Evolutionary conservation across 2,113 vertebrate species (phyloP).

Genomic region (Oreotrochilus melanogaster): DNA sequence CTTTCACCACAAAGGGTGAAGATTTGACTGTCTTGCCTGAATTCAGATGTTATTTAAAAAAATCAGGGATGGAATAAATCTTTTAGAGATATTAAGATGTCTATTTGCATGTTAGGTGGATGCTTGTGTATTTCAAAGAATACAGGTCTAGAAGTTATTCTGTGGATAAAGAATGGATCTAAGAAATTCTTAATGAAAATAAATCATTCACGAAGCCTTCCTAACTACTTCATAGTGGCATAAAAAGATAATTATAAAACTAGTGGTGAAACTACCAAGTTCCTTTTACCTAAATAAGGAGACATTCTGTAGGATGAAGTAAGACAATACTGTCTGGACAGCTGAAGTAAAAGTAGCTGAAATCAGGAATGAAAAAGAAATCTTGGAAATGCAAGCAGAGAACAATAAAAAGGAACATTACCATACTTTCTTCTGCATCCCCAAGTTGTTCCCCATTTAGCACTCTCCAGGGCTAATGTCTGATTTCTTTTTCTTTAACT

Average conservation of each 20-base stretch:
- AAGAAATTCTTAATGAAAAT: neutral
- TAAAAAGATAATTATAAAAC: neutral
- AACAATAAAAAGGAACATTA: neutral
- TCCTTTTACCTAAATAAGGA: neutral
- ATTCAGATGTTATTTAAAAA: neutral
- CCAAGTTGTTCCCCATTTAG: neutral
- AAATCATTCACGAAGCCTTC: neutral
- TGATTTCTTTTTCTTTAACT: neutral
- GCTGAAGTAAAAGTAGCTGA: neutral
- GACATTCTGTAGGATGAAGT: neutral
- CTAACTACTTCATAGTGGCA: neutral
- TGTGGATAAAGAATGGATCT: neutral
- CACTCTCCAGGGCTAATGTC: neutral
- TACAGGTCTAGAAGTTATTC: neutral
- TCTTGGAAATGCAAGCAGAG: neutral
- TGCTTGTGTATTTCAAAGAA: neutral
- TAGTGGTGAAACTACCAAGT: neutral
- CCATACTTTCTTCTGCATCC: neutral
- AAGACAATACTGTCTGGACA: neutral
- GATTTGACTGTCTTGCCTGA: neutral
- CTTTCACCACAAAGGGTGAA: neutral
- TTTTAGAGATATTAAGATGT: neutral
- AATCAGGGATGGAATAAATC: neutral
- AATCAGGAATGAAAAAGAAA: neutral
- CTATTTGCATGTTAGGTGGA: neutral